phyloP scores from a whole-genome alignment of 2,797 vertebrate genomes.

The Hafferia zeledoni region DNA sequence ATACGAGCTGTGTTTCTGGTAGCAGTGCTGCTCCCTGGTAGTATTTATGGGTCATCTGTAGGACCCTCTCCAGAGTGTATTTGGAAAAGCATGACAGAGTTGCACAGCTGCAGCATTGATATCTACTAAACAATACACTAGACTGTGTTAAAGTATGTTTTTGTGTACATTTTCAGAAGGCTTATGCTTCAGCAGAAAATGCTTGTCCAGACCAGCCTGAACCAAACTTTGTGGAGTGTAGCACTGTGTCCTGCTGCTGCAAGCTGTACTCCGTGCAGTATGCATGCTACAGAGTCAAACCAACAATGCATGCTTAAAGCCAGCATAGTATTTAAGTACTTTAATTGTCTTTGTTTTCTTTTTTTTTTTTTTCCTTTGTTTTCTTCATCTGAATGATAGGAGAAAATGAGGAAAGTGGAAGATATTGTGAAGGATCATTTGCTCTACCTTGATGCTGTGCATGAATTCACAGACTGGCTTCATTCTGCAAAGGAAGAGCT shows the following conservation, averaged over 20 bases:
- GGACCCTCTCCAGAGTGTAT: accelerated
- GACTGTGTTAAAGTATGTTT: background rate
- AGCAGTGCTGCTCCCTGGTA: background rate
- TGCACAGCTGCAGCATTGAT: background rate
- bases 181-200: background rate
- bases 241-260: background rate
- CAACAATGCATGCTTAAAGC: background rate
- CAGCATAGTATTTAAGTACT: background rate
- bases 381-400: conserved; percentile 70
- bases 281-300: background rate
- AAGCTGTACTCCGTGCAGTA: background rate
- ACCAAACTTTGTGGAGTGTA: background rate
- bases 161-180: background rate
- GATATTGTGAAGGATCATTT: conserved; percentile 91
- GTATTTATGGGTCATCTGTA: background rate
- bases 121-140: background rate
- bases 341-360: background rate
- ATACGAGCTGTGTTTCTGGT: background rate
- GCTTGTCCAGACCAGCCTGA: background rate
- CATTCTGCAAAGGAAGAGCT: conserved; percentile 96
- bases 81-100: background rate
- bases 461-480: conserved; percentile 96
- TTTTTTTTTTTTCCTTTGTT: background rate
- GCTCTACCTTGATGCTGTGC: conserved; percentile 90
- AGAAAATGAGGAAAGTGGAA: conserved; percentile 91